phyloP scores from a whole-genome alignment of 23 tunicate genomes.

The Oikopleura dioica region DNA sequence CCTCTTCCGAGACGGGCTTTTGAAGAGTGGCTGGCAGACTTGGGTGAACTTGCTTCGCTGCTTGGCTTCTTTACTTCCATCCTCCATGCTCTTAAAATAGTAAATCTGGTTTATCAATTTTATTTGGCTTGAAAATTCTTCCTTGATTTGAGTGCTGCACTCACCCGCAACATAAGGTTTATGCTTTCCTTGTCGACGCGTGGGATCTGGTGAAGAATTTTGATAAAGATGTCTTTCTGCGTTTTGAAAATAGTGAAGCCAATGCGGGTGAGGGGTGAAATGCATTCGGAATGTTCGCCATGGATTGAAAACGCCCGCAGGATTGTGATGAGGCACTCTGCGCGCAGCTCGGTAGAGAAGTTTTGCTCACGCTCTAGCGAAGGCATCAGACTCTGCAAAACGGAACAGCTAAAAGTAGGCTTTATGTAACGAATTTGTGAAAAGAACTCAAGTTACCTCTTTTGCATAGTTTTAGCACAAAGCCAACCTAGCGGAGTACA shows the following conservation, averaged over 20 bases:
- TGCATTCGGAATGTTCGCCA: not conserved
- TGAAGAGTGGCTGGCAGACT: not conserved
- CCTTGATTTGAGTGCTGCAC: too few relatives aligned
- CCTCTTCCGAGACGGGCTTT: not conserved
- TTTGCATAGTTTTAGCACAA: constrained; percentile 9
- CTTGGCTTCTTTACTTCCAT: too few relatives aligned
- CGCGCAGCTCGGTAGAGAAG: not conserved
- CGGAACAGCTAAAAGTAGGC: too few relatives aligned
- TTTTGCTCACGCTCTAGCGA: not conserved
- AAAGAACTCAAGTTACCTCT: too few relatives aligned
- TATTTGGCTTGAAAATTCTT: too few relatives aligned
- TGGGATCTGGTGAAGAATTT: not conserved
- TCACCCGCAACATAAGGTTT: too few relatives aligned
- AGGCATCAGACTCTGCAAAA: not conserved
- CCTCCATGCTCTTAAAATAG: too few relatives aligned
- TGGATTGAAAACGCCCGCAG: not conserved
- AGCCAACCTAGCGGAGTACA: constrained; percentile 10
- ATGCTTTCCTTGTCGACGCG: not conserved
- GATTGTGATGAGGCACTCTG: not conserved
- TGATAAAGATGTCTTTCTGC: not conserved
- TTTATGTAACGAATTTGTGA: too few relatives aligned
- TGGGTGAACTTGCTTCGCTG: not conserved
- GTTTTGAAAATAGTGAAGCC: not conserved
- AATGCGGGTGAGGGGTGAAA: not conserved
- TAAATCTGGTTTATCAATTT: too few relatives aligned